Evolutionary conservation across 2,888 invertebrate genomes (phyloP).

Genomic region (Epiblema foenella): DNA sequence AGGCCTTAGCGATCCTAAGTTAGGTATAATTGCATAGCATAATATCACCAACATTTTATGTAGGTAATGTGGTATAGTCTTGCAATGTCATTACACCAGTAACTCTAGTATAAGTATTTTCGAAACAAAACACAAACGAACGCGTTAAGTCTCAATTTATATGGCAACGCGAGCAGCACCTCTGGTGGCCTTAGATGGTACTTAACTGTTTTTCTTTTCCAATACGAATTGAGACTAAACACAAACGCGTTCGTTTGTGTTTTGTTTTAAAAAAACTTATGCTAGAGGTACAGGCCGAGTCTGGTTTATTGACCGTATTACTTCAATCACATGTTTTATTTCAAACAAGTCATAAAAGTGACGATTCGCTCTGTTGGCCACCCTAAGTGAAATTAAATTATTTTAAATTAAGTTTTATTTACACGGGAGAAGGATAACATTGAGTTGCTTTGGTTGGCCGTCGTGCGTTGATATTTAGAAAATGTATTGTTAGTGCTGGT

Average conservation of each 20-base stretch:
- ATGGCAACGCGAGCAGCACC: no score
- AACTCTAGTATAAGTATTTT: no score
- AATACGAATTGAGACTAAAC: no score
- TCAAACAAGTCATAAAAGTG: slow-evolving; percentile 61
- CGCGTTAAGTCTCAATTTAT: no score
- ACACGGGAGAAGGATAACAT: neutral
- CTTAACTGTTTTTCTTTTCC: no score
- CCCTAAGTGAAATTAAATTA: slow-evolving; percentile 59
- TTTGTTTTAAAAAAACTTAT: no score
- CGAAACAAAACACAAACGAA: no score
- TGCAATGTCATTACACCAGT: neutral
- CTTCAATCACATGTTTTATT: slow-evolving; percentile 65
- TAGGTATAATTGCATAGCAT: neutral
- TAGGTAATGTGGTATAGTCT: neutral
- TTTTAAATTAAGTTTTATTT: slow-evolving; percentile 18
- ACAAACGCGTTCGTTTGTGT: no score
- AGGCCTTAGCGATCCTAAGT: no score
- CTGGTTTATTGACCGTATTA: slow-evolving; percentile 40
- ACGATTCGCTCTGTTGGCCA: slow-evolving; percentile 66
- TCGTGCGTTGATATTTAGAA: slow-evolving; percentile 9
- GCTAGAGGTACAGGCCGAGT: no score
- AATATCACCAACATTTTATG: neutral
- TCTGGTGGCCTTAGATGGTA: no score
- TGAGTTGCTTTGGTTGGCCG: slow-evolving; percentile 12
- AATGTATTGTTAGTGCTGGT: neutral